phyloP scores from a whole-genome alignment of 2,113 vertebrate genomes.

The Hippocampus abdominalis region DNA sequence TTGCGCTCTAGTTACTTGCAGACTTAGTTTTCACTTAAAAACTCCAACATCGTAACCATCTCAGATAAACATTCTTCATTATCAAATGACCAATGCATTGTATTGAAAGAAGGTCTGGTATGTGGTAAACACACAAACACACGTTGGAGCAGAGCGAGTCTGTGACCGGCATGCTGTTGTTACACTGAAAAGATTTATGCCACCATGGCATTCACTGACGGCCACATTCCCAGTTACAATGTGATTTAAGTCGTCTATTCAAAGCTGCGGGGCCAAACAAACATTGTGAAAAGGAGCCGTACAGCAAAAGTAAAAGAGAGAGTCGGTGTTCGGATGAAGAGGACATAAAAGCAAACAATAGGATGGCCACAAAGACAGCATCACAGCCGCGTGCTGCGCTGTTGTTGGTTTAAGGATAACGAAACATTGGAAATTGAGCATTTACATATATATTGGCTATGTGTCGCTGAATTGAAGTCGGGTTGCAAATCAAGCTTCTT shows the following conservation, averaged over 20 bases:
- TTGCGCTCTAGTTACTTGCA: too few species aligned
- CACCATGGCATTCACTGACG: constrained; percentile 30
- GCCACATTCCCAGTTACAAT: constrained; percentile 40
- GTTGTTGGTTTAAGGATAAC: not conserved
- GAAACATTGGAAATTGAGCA: constrained; percentile 1
- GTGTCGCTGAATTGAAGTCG: not conserved
- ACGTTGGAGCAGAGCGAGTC: not conserved
- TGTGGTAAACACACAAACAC: not conserved
- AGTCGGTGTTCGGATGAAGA: constrained; percentile 7
- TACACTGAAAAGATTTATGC: constrained; percentile 23
- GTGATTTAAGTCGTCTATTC: constrained; percentile 42
- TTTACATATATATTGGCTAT: not conserved
- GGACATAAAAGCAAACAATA: not conserved
- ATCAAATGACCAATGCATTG: not conserved
- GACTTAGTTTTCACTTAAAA: too few species aligned
- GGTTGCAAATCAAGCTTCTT: not conserved
- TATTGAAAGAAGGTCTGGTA: not conserved
- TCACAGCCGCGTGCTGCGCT: not conserved
- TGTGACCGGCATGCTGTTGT: constrained; percentile 8
- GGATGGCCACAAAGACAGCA: not conserved
- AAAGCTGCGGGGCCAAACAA: constrained; percentile 13
- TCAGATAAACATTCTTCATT: not conserved
- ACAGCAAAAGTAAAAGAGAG: constrained; percentile 13
- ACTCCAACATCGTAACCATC: not conserved
- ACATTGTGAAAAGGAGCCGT: constrained; percentile 18